Evolutionary conservation across 2,888 invertebrate species (phyloP), one percentile per base, ranked within the genome.

Genomic region (Cephus pulcher): DNA sequence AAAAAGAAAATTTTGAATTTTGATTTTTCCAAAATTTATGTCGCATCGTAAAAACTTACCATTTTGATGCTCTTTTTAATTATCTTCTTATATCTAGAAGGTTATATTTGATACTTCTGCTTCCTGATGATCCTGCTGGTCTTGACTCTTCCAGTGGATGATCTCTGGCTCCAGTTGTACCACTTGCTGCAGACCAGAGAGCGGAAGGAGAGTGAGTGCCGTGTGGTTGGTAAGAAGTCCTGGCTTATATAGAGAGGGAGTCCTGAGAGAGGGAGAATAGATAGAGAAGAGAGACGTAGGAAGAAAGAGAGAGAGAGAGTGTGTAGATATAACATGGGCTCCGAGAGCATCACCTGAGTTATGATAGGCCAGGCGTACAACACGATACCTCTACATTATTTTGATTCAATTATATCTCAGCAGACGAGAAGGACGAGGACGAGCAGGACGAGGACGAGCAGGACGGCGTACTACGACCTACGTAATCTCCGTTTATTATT

Each of bases 311-410:
- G 56, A 37, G 37, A 40, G 15, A 40, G 56, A 23, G 56, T 0
- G 56, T 56, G 56, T 56, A 56, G 56, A 56, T 56, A 23, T 23
- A 56, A 23, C 56, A 23, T 56, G 56, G 23, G 56, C 23, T 56
- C 56, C 56, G 80, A 84, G 82, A 85, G 83, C 86, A 81, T 86
- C 87, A 88, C 86, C 89, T 90, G 89, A 90, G 82, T 89, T 90
- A 90, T 89, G 89, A 88, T 89, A 89, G 87, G 88, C 84, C 86
- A 84, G 83, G 84, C 84, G 84, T 84, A 89, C 85, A 89, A 90
- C 87, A 88, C 86, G 89, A 89, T 88, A 89, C 89, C 89, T 85
- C 85, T 84, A 88, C 88, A 89, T 90, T 90, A 89, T 90, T 89
- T 88, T 89, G 83, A 89, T 89, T 90, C 89, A 90, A 90, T 89